A percentile compares a stretch with the other conserved stretches of the same genome.
These are phyloP conservation scores for Erannis defoliaria DNA, from an alignment of 2,888 invertebrate genomes.

Conservation along the genomic window DNA sequence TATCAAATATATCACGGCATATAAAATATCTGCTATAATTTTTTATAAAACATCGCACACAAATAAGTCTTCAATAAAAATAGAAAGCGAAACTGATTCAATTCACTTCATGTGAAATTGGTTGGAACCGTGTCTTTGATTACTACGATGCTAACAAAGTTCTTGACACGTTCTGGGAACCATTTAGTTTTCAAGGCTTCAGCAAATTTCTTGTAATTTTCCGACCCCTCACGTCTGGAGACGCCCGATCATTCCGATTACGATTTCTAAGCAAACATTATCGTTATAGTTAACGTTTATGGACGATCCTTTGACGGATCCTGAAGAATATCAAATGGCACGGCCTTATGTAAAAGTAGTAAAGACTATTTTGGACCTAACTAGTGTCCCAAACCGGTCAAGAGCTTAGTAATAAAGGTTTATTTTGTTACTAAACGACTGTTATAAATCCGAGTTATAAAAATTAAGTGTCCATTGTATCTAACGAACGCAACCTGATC, in stretches of 20 bases:
- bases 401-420: conserved; percentile 33
- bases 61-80: too few species aligned
- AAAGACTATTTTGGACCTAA: conserved; percentile 15
- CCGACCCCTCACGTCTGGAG: conserved; percentile 22
- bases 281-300: conserved; percentile 45
- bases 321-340: conserved; percentile 25
- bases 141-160: not conserved
- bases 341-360: conserved; percentile 16
- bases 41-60: too few species aligned
- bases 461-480: conserved; percentile 29
- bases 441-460: conserved; percentile 29
- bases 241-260: conserved; percentile 34
- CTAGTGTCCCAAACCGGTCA: conserved; percentile 16
- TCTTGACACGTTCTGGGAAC: conserved; percentile 5
- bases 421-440: conserved; percentile 29
- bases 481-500: conserved; percentile 25
- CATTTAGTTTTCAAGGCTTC: conserved; percentile 15
- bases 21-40: too few species aligned
- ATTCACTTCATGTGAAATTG: not conserved
- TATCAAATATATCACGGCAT: too few species aligned
- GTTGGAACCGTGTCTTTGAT: not conserved
- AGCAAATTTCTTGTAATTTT: conserved; percentile 15
- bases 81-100: not conserved
- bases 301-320: conserved; percentile 34
- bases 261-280: conserved; percentile 46